Evolutionary conservation across 2,888 invertebrate genomes (phyloP).

Genomic region (Drosophila antonietae): DNA sequence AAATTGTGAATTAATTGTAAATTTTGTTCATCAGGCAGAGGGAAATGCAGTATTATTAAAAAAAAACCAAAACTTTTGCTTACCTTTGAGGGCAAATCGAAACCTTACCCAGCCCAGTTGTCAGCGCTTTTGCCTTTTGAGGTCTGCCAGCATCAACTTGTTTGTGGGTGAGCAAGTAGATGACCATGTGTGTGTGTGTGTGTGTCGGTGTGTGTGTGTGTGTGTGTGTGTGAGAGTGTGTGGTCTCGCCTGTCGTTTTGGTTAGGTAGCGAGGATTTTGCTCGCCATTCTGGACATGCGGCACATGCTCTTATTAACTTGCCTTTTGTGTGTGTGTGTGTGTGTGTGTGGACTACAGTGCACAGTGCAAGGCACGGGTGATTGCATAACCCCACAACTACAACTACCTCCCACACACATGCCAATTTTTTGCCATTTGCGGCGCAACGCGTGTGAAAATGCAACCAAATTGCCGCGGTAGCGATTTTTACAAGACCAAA

Average conservation of each 20-base stretch:
- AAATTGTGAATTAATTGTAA: conserved; percentile 17
- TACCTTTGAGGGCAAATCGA: conserved; percentile 35
- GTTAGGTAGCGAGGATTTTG: conserved; percentile 23
- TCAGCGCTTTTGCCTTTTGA: conserved; percentile 41
- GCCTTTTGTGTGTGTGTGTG: conserved; percentile 41
- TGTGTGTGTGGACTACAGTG: conserved; percentile 19
- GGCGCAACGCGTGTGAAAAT: conserved; percentile 56
- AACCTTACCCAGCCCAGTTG: conserved; percentile 15
- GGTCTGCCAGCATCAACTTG: conserved; percentile 12
- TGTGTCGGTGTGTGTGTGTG: conserved; percentile 1
- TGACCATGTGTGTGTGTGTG: conserved; percentile 2
- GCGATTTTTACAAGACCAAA: conserved; percentile 46
- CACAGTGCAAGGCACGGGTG: not conserved
- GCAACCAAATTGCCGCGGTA: conserved; percentile 67
- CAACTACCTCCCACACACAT: conserved; percentile 14
- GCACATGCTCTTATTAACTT: conserved; percentile 74
- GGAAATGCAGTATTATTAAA: not conserved
- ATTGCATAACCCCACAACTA: conserved; percentile 29
- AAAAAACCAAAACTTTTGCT: conserved; percentile 16
- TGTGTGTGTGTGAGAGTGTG: not conserved
- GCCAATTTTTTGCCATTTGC: conserved; percentile 55
- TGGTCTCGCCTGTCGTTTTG: conserved; percentile 28
- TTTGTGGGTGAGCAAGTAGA: not conserved
- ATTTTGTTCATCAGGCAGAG: conserved; percentile 2
- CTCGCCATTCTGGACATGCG: conserved; percentile 46